Evolutionary conservation across 1,140 invertebrate species (phyloP), one percentile per base, ranked within the genome.

Genomic region (Pristionchus pacificus): DNA sequence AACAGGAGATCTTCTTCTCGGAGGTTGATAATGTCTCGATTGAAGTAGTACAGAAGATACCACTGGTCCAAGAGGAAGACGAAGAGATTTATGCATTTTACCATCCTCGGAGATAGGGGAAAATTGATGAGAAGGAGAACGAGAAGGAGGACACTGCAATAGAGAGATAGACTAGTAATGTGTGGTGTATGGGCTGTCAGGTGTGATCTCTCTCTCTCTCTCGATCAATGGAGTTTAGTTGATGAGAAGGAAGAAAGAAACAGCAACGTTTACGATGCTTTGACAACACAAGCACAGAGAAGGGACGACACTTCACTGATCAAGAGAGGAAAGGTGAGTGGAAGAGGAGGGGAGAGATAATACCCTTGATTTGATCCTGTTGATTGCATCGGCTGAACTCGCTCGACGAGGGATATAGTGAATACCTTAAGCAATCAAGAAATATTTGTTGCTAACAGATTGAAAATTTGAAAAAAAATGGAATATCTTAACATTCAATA

Each of bases 401-500:
- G 62, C 15, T 2, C 68, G 68, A 62, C 60, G 60, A n/a, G 68
- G 68, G 28, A 63, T 14, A 38, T 70, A 70, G 28, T 70, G 68
- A 15, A 70, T 27, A 28, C 68, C 68, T 70, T 19, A 49, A 10
- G 38, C 38, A 10, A 19, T 10, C 38, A 49, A 6, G 19, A 10
- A 49, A 49, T 19, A 49, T 49, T 19, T 49, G 38, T 19, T 49
- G 6, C 6, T 6, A 6, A 49, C 38, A 49, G 38, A 66, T 25
- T n/a, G 19, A 33, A 59, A 66, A 66, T 27, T 66, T 66, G 29
- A 58, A 60, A 66, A 66, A 25, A 66, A 49, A 49, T 19, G 19
- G 38, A 49, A 49, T 49, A 49, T 19, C 6, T 49, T 49, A 49
- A 10, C 19, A 30, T 6, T 27, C 29, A 30, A 10, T 30, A 38